Evolutionary conservation across 2,113 vertebrate species (phyloP), one percentile per base, ranked within the genome.

Genomic region (Zosterops japonicus): DNA sequence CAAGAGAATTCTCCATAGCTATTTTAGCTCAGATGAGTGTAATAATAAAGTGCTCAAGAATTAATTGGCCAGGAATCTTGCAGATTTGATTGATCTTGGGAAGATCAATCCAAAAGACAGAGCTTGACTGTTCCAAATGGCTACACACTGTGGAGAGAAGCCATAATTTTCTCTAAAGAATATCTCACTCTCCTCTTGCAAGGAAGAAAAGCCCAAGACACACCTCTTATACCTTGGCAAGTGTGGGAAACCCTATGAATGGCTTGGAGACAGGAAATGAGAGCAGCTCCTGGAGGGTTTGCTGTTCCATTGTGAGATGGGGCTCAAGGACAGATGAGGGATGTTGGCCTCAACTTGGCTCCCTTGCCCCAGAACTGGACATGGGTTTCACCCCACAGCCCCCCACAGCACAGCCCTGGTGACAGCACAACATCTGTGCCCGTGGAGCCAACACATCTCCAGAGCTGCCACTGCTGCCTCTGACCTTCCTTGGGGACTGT

Each of bases 1-100:
- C 60, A 68, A 80, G 82, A 75, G 50, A 93, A 88, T 86, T 93
- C 91, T 81, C 78, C 31, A 52, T 49, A 84, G 79, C 28, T 88
- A 17, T 67, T 74, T 74, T 36, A 52, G 60, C 44, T 74, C 33
- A 77, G 47, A 70, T 0, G 11, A 81, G 19, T 42, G 35, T 64
- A 88, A 88, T 83, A 86, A 85, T 67, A 46, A 86, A 86, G 35
- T 35, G 33, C 25, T 88, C 28, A 57, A 78, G 82, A 92, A 87
- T 68, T 90, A 93, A 90, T n/a, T 92, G 76, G 33, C 24, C 25
- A 20, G 56, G 18, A 74, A 69, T 93, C n/a, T 89, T 81, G 36
- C 1, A 8, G 39, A 74, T 47, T 59, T 85, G 39, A 75, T 67
- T 84, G 56, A 72, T 80, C 74, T 42, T 79, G 41, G 23, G 61